A percentile compares a stretch with the other conserved stretches of the same genome.
Conservation (phyloP, 2,797 vertebrate genomes). For the Spizella passerina region DNA sequence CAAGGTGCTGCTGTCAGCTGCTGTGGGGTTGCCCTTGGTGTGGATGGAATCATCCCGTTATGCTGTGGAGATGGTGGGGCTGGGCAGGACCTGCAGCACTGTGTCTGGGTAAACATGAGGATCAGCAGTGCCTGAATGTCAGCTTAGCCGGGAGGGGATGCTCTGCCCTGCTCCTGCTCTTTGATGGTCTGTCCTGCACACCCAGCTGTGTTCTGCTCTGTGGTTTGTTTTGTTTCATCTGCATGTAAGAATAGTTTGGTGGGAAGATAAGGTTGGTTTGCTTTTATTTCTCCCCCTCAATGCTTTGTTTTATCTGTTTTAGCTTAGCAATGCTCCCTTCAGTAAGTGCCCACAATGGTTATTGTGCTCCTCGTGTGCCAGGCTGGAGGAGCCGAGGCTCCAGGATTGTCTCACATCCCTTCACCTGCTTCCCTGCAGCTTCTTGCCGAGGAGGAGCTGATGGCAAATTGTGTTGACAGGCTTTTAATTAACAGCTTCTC, state of each 20-base stretch:
- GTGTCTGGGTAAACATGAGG: not conserved
- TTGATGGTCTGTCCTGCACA: not conserved
- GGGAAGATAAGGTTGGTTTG: not conserved
- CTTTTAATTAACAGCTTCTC: not conserved
- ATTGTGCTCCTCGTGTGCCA: rapidly evolving
- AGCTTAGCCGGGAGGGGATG: not conserved
- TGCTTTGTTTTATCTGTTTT: not conserved
- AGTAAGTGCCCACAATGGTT: not conserved
- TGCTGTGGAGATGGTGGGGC: not conserved
- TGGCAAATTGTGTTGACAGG: not conserved
- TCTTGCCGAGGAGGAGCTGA: not conserved
- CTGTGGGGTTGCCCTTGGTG: not conserved
- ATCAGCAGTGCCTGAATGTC: not conserved
- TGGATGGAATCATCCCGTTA: not conserved
- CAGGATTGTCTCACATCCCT: rapidly evolving
- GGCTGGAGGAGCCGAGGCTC: not conserved
- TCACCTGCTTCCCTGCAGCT: not conserved
- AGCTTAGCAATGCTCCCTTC: not conserved
- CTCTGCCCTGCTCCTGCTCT: not conserved
- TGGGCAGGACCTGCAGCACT: not conserved
- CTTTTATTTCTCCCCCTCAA: not conserved
- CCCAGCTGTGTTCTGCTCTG: not conserved
- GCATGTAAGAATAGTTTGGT: not conserved
- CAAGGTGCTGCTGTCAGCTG: rapidly evolving
- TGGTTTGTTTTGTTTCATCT: not conserved